phyloP scores from a whole-genome alignment of 2,113 vertebrate species.

The Tylochromis polylepis region DNA sequence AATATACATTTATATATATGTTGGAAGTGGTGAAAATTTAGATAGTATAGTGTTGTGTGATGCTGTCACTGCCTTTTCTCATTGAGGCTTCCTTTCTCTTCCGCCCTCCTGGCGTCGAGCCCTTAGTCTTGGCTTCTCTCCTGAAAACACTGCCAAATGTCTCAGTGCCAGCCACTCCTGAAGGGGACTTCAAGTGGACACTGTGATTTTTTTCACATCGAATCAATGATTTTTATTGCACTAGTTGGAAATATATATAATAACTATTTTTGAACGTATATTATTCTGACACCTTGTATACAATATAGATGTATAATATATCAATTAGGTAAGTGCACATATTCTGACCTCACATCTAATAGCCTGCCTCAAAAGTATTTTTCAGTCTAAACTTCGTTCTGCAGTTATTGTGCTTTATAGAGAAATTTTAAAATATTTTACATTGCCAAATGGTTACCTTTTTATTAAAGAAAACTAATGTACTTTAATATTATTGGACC shows the following conservation, averaged over 20 bases:
- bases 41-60: not conserved
- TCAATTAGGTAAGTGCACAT: not conserved
- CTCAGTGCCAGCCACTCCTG: not conserved
- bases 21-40: not conserved
- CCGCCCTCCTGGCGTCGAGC: not conserved
- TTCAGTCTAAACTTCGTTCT: not conserved
- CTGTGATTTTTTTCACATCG: slow-evolving; percentile 12
- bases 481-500: not conserved
- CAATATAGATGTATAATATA: not conserved
- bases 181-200: not conserved
- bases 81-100: not conserved
- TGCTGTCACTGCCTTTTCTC: not conserved
- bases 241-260: not conserved
- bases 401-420: not conserved
- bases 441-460: not conserved
- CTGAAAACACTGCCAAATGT: slow-evolving; percentile 38
- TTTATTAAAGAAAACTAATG: not conserved
- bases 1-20: not conserved
- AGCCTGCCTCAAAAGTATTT: not conserved
- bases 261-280: not conserved
- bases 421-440: not conserved
- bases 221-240: not conserved
- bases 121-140: not conserved
- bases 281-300: not conserved
- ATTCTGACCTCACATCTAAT: not conserved